Base-by-base conservation (phyloP, 2,888 invertebrate species). In the Phyllotreta striolata region DNA sequence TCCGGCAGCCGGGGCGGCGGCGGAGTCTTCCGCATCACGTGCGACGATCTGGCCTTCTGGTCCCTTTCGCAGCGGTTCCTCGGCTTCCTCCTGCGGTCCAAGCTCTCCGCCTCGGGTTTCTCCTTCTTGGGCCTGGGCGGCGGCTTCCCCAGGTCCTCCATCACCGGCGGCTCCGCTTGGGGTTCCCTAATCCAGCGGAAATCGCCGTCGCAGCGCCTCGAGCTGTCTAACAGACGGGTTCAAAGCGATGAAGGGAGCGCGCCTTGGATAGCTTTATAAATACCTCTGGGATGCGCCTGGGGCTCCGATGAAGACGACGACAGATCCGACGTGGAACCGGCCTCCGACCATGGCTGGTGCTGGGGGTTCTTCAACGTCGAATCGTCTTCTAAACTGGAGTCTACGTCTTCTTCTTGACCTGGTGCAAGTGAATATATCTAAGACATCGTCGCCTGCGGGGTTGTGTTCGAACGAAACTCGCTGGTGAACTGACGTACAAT, bases 201-300 rank as follows among this genome's bases (percentile, higher is more conserved):
- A 79, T 88, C 88, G 77, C 86, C 86, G 78, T 88, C 87, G 76
- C 89, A 87, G 65, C 87, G 83, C 8, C 87, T 87, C 49, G 88
- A 86, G 76, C 86, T 85, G 78, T 87, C 87, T 81, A 73, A 54
- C 55, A 35, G 12, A 55, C 49, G 14, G 5, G 56, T 35, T 49
- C n/a, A n/a, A 12, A 13, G 12, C 14, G 5, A 47, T 12, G 5
- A 24, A 41, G 41, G 10, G 9, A 4, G 9, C 1, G 1, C 10
- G 9, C 10, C 3, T 41, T 41, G 39, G 8, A 39, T 44, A 41
- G 9, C 5, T 41, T 3, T 24, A 47, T 7, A 47, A 14, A 7
- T 38, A 73, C 77, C 78, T 77, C 72, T 78, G 69, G 76, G 70
- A 70, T 70, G 74, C 59, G 71, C 71, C 41, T 69, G 73, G 34